Evolutionary conservation across 2,888 invertebrate genomes (phyloP).

Genomic region (Cistogaster globosa): DNA sequence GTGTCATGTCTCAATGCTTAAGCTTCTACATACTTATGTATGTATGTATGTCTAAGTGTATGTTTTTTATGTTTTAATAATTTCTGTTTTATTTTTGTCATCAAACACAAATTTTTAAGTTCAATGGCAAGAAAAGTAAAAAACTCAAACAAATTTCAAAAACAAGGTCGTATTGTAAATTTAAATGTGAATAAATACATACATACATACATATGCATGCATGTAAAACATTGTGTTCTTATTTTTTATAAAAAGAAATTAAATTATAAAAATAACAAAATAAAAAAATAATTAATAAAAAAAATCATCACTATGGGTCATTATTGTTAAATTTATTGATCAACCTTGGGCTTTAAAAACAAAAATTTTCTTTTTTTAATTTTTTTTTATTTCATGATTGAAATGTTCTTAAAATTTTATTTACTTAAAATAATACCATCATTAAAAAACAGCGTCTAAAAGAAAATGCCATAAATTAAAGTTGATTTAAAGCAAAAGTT

Average conservation of each 20-base stretch:
- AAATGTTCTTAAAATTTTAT: background rate
- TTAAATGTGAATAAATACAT: background rate
- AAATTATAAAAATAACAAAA: background rate
- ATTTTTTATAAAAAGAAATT: background rate
- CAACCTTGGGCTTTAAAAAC: conserved; percentile 21
- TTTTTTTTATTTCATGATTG: background rate
- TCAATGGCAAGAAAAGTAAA: conserved; percentile 43
- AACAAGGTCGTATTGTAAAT: conserved; percentile 28
- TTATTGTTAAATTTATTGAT: conserved; percentile 20
- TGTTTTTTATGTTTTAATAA: background rate
- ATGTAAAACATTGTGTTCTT: background rate
- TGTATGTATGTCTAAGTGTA: background rate
- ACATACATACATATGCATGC: too few species aligned
- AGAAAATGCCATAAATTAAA: conserved; percentile 43
- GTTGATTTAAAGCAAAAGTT: conserved; percentile 30
- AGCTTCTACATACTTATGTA: background rate
- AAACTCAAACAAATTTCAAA: conserved; percentile 13
- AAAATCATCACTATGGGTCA: conserved; percentile 6
- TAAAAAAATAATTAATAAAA: background rate
- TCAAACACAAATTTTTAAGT: conserved; percentile 42
- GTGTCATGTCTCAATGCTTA: conserved; percentile 40
- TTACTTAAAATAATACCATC: background rate
- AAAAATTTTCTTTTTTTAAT: conserved; percentile 9
- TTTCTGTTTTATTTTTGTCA: conserved; percentile 8
- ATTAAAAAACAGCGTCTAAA: conserved; percentile 9